Evolutionary conservation across 2,888 invertebrate genomes (phyloP), one percentile per base, ranked within the genome.

Genomic region (Macropis europaea): DNA sequence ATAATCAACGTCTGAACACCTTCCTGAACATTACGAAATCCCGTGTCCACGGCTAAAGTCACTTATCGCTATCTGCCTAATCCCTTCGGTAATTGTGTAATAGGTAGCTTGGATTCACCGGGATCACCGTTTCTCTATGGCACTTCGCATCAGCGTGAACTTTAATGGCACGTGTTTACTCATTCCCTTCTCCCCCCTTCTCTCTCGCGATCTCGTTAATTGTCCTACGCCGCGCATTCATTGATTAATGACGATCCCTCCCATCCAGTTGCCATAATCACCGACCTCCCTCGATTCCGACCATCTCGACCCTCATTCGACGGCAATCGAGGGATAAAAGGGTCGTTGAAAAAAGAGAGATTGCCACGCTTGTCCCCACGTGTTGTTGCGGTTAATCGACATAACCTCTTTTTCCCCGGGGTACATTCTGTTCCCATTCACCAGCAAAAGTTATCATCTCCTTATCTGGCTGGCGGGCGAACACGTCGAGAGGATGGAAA

Each of bases 151-250:
- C 64, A 40, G 17, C 38, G 38, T 30, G 75, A 68, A 79, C 54
- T 76, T n/a, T 73, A 76, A 79, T 79, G 73, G 69, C 71, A 67
- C 71, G 71, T 73, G 74, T 81, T 82, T 73, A 70, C 78, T 67
- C 74, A 64, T 76, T 79, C 64, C 54, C 52, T 47, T 52, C 40
- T 43, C 60, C 59, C 64, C 54, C 52, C 48, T 52, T 34, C 40
- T 56, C 59, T 56, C 40, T 56, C 53, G 66, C 54, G 67, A 68
- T 57, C 63, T 64, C 67, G 70, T 75, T 77, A 80, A 75, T 81
- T 73, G 77, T 61, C 69, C 32, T 43, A 45, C 59, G 47, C 22
- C 47, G 60, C 43, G 61, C 47, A 56, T 72, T 67, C 76, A 66
- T 68, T 76, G 68, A 79, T 79, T 79, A 75, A 76, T 40, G 59